Conservation (phyloP, 1,140 invertebrate species). For the Drosophila miranda region DNA sequence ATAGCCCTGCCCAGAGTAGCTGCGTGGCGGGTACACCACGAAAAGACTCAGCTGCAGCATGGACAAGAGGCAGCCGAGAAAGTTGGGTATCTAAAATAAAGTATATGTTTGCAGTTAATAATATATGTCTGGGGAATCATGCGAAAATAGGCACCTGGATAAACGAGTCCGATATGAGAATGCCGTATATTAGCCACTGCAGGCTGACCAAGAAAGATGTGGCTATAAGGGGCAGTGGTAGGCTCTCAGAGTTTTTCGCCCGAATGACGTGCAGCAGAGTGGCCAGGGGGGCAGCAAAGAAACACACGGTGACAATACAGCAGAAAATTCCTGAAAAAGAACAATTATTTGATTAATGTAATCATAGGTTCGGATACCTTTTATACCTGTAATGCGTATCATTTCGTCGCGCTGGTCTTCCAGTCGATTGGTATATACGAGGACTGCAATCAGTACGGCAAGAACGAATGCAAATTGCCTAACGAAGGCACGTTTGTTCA, state of each 20-base stretch:
- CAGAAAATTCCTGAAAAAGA: conserved; percentile 86
- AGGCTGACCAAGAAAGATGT: conserved; percentile 88
- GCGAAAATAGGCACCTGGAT: conserved; percentile 84
- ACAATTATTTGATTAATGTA: neutral
- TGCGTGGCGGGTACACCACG: conserved; percentile 86
- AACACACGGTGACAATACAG: conserved; percentile 88
- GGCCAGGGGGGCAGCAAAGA: conserved; percentile 90
- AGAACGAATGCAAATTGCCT: conserved; percentile 68
- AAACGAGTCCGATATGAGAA: conserved; percentile 87
- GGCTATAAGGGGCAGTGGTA: conserved; percentile 91
- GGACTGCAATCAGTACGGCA: conserved; percentile 55
- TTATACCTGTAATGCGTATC: conserved; percentile 68
- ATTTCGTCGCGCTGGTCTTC: conserved; percentile 53
- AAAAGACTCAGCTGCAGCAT: conserved; percentile 88
- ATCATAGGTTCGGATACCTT: neutral
- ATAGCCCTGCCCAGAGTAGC: conserved; percentile 73
- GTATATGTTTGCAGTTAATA: no score
- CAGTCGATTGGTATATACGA: conserved; percentile 63
- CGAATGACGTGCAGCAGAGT: conserved; percentile 89
- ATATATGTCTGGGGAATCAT: conserved; percentile 40
- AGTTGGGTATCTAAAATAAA: conserved; percentile 87
- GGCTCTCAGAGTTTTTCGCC: conserved; percentile 88
- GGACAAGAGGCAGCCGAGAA: conserved; percentile 87
- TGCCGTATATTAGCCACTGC: conserved; percentile 90
- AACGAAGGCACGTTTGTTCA: conserved; percentile 73